Evolutionary conservation across 2,797 vertebrate species (phyloP), one percentile per base, ranked within the genome.

Genomic region (Typhlichthys subterraneus): DNA sequence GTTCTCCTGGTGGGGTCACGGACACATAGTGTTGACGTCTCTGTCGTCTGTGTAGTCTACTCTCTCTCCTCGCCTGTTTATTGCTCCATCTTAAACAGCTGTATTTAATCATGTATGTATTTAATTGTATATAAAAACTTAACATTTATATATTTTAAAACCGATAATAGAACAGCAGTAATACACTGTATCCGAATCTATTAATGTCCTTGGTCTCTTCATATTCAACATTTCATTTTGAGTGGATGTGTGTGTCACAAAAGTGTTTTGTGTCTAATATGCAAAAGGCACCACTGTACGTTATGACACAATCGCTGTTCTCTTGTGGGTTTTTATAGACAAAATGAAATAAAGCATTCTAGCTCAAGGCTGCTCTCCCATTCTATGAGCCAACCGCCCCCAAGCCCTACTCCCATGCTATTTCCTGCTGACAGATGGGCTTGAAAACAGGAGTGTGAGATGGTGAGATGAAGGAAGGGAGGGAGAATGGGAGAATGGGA

Each of bases 391-490:
- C 47, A 48, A 48, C 10, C 9, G 13, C 47, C n/a, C 47, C n/a
- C 11, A 12, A 48, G 12, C 47, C 3, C 4, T 82, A 66, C 77
- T 81, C 80, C 81, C 83, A 72, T 12, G 31, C 75, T 70, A 85
- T 71, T 77, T 77, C 33, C 54, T 5, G 38, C 72, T 82, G 81
- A 87, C 86, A 79, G 81, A 80, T 82, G 78, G 70, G 66, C 73
- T 80, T 59, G 17, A 57, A 65, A 76, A 12, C 33, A 53, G 23
- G 63, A 79, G 70, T 75, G 23, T 63, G 67, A 58, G 71, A 80
- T 13, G 31, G n/a, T 31, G 53, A 80, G 67, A 84, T 81, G 77
- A 87, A 84, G 72, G 58, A 45, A 61, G 70, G 71, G 66, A 69
- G 62, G 63, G 62, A 67, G 57, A 63, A 64, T 68, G 52, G 77